phyloP scores from a whole-genome alignment of 2,113 vertebrate genomes.

The Sakesphorus luctuosus region DNA sequence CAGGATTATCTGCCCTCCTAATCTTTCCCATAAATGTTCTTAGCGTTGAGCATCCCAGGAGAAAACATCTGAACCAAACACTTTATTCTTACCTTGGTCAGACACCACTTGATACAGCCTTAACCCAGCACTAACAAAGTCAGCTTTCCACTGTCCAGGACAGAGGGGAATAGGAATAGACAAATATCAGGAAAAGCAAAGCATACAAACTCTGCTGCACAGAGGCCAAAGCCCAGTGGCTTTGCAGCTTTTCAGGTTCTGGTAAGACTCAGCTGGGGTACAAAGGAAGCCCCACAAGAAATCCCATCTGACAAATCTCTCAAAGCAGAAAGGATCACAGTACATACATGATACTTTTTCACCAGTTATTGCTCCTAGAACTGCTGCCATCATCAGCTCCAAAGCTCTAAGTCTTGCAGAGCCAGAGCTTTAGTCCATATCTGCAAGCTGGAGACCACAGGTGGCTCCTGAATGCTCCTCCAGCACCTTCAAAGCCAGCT shows the following conservation, averaged over 20 bases:
- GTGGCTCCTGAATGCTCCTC: not conserved
- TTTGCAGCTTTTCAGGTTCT: not conserved
- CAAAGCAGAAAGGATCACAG: not conserved
- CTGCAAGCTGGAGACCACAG: not conserved
- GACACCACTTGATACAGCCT: not conserved
- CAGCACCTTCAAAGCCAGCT: not conserved
- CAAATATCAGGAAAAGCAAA: not conserved
- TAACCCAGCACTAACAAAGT: not conserved
- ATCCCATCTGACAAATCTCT: not conserved
- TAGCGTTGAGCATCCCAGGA: not conserved
- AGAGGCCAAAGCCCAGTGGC: not conserved
- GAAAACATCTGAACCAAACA: not conserved
- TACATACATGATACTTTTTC: not conserved
- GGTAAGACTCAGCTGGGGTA: not conserved
- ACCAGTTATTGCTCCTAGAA: not conserved
- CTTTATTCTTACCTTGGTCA: not conserved
- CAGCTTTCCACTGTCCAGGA: not conserved
- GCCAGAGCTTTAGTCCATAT: not conserved
- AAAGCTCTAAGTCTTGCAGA: not conserved
- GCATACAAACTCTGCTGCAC: not conserved
- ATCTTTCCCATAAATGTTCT: not conserved
- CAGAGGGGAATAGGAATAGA: not conserved
- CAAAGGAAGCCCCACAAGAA: not conserved
- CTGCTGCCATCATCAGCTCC: not conserved
- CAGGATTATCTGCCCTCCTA: not conserved